These are phyloP conservation scores for Atractosteus spatula DNA, from an alignment of 2,113 vertebrate genomes.

Conservation along the genomic window DNA sequence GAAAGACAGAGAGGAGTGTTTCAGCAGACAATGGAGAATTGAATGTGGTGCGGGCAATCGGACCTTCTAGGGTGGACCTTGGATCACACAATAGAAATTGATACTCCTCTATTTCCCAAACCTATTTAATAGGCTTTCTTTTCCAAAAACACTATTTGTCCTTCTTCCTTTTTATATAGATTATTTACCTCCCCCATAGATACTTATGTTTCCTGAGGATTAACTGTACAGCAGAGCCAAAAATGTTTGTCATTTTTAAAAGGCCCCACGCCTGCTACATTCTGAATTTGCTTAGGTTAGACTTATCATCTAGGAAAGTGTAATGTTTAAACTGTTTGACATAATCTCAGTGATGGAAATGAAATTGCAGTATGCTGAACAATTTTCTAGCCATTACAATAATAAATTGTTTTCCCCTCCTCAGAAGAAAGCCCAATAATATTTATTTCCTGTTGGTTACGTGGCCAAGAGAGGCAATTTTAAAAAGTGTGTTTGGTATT, in stretches of 20 bases:
- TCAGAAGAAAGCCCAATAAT: constrained; percentile 14
- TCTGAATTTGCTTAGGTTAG: constrained; percentile 27
- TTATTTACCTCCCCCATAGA: constrained; percentile 41
- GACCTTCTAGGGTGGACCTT: constrained; percentile 10
- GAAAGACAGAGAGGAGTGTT: neutral
- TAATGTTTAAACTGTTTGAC: constrained; percentile 30
- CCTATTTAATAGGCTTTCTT: constrained; percentile 19
- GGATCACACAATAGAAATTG: neutral
- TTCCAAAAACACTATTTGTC: constrained; percentile 25
- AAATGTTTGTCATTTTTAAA: constrained; percentile 44
- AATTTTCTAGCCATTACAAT: constrained; percentile 1
- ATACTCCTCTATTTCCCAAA: constrained; percentile 18
- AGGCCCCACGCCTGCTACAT: constrained; percentile 46
- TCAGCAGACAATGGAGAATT: constrained; percentile 8
- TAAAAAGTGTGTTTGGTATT: no score
- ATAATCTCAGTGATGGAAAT: neutral
- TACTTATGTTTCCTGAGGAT: constrained; percentile 28
- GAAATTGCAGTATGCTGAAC: constrained; percentile 16
- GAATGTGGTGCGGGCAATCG: neutral
- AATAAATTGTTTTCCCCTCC: constrained; percentile 15
- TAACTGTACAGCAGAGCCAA: constrained; percentile 38
- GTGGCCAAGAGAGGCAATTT: no score
- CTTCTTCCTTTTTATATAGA: constrained; percentile 20
- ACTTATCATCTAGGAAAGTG: constrained; percentile 37
- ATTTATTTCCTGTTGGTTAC: neutral